Percentiles rank a stretch among this genome's conserved stretches.
phyloP scores from a whole-genome alignment of 1,140 invertebrate genomes.

The Ips nitidus region DNA sequence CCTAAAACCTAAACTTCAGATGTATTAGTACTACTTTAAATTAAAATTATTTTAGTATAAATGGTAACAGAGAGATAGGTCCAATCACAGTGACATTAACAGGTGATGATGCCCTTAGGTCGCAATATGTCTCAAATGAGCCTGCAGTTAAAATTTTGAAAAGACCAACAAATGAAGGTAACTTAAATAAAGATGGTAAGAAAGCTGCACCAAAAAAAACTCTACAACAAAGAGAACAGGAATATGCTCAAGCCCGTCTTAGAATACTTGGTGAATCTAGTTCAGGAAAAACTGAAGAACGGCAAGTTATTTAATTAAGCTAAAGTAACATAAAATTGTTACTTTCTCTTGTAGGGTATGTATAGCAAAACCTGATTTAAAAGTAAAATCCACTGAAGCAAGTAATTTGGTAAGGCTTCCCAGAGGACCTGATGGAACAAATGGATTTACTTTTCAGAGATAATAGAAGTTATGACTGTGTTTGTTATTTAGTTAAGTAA shows the following conservation, averaged over 20 bases:
- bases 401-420: slow-evolving; percentile 57
- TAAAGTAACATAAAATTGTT: neutral
- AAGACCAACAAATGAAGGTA: slow-evolving; percentile 62
- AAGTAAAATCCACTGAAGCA: slow-evolving; percentile 35
- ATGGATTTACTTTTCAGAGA: slow-evolving; percentile 60
- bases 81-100: slow-evolving; percentile 49
- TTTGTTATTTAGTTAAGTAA: slow-evolving; percentile 26
- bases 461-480: slow-evolving; percentile 50
- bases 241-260: slow-evolving; percentile 82
- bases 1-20: neutral
- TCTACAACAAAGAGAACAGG: slow-evolving; percentile 81
- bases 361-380: slow-evolving; percentile 44
- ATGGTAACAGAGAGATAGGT: slow-evolving; percentile 40
- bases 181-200: slow-evolving; percentile 64
- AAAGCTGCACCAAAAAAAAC: slow-evolving; percentile 78
- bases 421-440: slow-evolving; percentile 60
- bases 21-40: neutral
- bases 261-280: slow-evolving; percentile 82
- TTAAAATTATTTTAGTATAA: slow-evolving; percentile 37
- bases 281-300: slow-evolving; percentile 68
- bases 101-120: slow-evolving; percentile 51
- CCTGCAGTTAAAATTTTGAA: slow-evolving; percentile 83
- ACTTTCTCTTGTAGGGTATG: slow-evolving; percentile 40
- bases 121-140: slow-evolving; percentile 61
- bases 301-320: slow-evolving; percentile 53